phyloP scores from a whole-genome alignment of 2,113 vertebrate genomes.

The Apus apus region DNA sequence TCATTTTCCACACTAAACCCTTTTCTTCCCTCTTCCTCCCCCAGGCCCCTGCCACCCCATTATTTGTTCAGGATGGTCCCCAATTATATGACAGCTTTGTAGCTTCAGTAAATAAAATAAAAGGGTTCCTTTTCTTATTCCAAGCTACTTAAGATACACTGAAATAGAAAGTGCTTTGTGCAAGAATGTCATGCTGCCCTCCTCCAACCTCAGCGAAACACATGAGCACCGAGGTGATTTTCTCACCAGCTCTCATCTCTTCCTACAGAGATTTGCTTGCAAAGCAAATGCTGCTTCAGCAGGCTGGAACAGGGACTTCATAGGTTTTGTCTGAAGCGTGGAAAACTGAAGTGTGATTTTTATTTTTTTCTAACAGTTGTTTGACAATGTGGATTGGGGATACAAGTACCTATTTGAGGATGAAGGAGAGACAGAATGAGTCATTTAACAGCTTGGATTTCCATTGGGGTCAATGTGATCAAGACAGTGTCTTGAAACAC shows the following conservation, averaged over 20 bases:
- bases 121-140: conserved; percentile 16
- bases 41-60: not conserved
- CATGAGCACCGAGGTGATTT: not conserved
- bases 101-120: conserved; percentile 7
- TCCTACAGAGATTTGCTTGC: conserved; percentile 15
- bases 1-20: not conserved
- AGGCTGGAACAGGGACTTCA: not conserved
- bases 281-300: conserved; percentile 11
- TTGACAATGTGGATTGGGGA: not conserved
- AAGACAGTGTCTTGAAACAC: not conserved
- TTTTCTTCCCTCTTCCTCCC: not conserved
- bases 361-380: not conserved
- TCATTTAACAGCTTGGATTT: not conserved
- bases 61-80: conserved; percentile 6
- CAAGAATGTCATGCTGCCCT: conserved; percentile 1
- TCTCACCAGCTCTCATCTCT: conserved; percentile 13
- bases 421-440: not conserved
- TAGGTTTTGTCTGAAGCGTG: not conserved
- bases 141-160: not conserved
- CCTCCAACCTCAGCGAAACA: conserved; percentile 22
- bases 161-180: conserved; percentile 31
- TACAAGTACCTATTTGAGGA: not conserved
- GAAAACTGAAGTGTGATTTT: not conserved
- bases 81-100: not conserved
- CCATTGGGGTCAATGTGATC: not conserved